Conservation (phyloP, 2,888 invertebrate species). For the Synergus japonicus region DNA sequence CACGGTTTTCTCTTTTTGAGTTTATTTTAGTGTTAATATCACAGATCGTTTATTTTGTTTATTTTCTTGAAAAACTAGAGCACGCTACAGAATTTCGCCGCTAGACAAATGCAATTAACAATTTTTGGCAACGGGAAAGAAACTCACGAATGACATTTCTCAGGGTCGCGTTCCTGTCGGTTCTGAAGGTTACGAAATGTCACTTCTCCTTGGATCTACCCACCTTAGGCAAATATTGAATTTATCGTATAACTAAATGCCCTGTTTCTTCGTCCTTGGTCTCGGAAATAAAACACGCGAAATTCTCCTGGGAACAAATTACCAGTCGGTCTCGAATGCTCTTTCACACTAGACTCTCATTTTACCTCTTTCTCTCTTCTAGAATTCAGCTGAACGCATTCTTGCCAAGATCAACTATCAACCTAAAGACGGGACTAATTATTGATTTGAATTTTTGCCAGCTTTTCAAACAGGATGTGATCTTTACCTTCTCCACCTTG, state of each 20-base stretch:
- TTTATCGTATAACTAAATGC: not conserved
- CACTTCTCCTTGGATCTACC: not conserved
- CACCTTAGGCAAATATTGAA: not conserved
- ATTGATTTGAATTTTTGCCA: conserved; percentile 27
- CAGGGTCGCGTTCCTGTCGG: not conserved
- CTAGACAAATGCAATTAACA: conserved; percentile 1
- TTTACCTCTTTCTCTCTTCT: not conserved
- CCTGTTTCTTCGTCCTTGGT: not conserved
- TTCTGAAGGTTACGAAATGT: conserved; percentile 1
- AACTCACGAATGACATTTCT: conserved; percentile 9
- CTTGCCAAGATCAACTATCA: conserved; percentile 8
- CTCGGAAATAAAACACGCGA: not conserved
- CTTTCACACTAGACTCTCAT: not conserved
- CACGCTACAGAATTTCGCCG: not conserved
- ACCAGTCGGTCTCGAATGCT: not conserved
- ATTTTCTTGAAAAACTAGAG: not conserved
- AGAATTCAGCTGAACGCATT: conserved; percentile 6
- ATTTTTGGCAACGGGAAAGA: conserved; percentile 20
- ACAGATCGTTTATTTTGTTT: not conserved
- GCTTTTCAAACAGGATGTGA: not conserved
- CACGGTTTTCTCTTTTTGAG: not conserved
- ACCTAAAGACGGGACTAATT: conserved; percentile 10
- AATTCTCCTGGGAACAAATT: not conserved
- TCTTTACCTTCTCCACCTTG: not conserved
- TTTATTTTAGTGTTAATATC: not conserved